phyloP scores from a whole-genome alignment of 2,888 invertebrate genomes.

The Apocheima hispidaria region DNA sequence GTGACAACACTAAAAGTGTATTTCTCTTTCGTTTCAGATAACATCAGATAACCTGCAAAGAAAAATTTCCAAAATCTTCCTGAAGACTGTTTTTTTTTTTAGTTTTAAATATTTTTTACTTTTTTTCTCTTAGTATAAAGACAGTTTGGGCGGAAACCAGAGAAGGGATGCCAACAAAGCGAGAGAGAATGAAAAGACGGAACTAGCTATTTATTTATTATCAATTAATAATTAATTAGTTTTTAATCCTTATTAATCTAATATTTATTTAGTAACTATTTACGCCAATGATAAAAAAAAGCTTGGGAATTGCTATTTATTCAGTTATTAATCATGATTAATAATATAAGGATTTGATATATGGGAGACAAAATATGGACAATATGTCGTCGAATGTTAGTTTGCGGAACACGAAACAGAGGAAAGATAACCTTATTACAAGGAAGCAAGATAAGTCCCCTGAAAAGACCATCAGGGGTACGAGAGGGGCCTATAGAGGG shows the following conservation, averaged over 20 bases:
- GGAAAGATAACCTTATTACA: constrained; percentile 82
- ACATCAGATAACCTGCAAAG: constrained; percentile 71
- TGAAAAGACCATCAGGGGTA: constrained; percentile 81
- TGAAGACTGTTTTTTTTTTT: constrained; percentile 78
- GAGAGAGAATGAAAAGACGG: constrained; percentile 85
- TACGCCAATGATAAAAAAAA: constrained; percentile 45
- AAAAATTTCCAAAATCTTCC: constrained; percentile 82
- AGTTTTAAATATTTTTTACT: constrained; percentile 65
- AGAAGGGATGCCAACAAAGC: constrained; percentile 74
- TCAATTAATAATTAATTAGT: constrained; percentile 63
- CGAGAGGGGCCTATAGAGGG: constrained; percentile 77
- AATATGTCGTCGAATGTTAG: constrained; percentile 80
- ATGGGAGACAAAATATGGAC: constrained; percentile 69
- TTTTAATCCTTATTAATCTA: constrained; percentile 60
- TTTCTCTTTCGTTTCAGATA: constrained; percentile 76
- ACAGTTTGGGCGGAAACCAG: constrained; percentile 54
- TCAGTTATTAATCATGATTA: constrained; percentile 51
- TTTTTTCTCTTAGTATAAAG: constrained; percentile 65
- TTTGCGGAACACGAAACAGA: constrained; percentile 74
- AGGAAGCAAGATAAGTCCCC: constrained; percentile 84
- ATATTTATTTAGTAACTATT: constrained; percentile 48
- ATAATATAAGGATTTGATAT: constrained; percentile 59
- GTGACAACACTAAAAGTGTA: too few species aligned
- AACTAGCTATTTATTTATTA: constrained; percentile 80
- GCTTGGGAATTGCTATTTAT: constrained; percentile 60